phyloP scores from a whole-genome alignment of 2,797 vertebrate genomes.

The Sebastes iracundus region DNA sequence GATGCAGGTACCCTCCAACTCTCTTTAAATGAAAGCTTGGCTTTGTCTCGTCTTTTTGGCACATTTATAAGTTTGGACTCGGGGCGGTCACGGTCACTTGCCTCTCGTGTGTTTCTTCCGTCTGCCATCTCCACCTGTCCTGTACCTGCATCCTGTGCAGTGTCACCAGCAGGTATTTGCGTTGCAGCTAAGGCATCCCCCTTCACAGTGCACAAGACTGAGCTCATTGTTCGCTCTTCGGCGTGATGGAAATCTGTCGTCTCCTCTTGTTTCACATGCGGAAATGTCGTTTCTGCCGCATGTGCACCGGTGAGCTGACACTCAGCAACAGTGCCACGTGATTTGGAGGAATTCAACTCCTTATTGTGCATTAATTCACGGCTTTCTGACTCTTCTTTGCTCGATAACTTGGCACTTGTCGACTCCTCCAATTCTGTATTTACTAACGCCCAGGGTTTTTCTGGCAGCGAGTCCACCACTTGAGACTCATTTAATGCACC shows the following conservation, averaged over 20 bases:
- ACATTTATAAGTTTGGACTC: not conserved
- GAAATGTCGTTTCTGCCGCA: not conserved
- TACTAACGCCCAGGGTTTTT: not conserved
- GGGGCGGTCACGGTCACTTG: not conserved
- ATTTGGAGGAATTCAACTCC: not conserved
- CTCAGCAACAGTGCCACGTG: not conserved
- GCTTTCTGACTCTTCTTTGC: not conserved
- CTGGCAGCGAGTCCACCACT: not conserved
- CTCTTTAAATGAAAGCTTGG: not conserved
- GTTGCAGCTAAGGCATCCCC: not conserved
- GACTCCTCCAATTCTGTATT: not conserved
- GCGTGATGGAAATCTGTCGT: constrained; percentile 25
- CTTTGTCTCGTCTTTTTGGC: not conserved
- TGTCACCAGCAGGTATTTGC: not conserved
- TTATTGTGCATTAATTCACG: not conserved
- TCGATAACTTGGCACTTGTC: not conserved
- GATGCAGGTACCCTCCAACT: not conserved
- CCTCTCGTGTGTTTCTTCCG: not conserved
- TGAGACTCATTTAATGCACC: not conserved
- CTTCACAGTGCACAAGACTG: not conserved
- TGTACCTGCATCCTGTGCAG: not conserved
- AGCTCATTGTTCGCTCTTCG: not conserved
- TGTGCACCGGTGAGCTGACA: not conserved
- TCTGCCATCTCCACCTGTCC: not conserved
- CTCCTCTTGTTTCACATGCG: constrained; percentile 18